Conservation (phyloP, 1,140 invertebrate genomes). For the Caenorhabditis remanei region DNA sequence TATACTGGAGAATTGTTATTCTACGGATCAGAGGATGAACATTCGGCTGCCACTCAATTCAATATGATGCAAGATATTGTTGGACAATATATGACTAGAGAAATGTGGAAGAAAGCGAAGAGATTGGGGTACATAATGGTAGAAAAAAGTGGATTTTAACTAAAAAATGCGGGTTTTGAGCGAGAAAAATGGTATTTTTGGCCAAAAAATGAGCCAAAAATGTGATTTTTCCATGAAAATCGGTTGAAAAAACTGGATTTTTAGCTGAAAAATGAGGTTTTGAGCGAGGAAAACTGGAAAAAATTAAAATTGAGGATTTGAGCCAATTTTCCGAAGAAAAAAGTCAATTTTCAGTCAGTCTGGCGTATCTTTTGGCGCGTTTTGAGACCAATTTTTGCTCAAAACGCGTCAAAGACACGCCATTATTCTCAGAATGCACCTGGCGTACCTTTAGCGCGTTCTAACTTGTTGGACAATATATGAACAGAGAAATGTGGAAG, state of each 20-base stretch:
- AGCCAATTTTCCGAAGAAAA: no score
- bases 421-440: no score
- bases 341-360: no score
- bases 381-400: no score
- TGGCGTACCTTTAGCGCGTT: no score
- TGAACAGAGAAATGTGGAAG: background rate
- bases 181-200: background rate
- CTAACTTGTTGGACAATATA: background rate
- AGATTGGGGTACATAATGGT: background rate
- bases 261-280: no score
- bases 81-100: background rate
- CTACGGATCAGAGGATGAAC: background rate
- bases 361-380: no score
- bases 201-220: background rate
- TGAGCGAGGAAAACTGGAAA: no score
- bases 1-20: background rate
- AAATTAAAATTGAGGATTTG: no score
- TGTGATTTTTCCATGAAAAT: background rate
- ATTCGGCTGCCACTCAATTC: background rate
- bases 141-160: background rate
- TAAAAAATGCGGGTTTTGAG: background rate
- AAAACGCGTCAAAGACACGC: no score
- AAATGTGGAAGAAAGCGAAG: background rate
- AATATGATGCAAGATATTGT: background rate
- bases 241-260: no score